A percentile compares a stretch with the other conserved stretches of the same genome.
Conservation (phyloP, 2,888 invertebrate species). For the Platycheirus albimanus region DNA sequence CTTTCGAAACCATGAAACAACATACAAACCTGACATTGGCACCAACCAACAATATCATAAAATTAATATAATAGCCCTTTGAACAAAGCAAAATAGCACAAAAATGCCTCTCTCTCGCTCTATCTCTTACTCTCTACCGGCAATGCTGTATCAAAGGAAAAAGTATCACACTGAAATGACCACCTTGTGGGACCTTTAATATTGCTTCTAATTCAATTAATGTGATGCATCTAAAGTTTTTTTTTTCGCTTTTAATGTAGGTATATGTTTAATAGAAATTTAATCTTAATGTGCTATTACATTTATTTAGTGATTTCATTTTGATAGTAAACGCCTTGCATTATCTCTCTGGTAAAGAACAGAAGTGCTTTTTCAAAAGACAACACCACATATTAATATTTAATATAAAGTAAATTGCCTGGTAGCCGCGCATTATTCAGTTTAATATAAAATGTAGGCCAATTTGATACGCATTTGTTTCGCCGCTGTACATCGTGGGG, state of each 20-base stretch:
- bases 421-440: neutral
- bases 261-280: neutral
- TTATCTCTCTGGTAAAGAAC: neutral
- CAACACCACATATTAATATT: slow-evolving; percentile 1
- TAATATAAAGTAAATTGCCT: neutral
- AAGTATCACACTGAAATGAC: slow-evolving; percentile 8
- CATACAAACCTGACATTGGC: slow-evolving; percentile 22
- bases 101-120: neutral
- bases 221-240: neutral
- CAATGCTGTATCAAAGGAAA: neutral
- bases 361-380: neutral
- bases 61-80: no score
- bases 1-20: slow-evolving; percentile 1
- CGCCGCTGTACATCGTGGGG: neutral
- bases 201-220: slow-evolving; percentile 5
- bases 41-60: neutral
- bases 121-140: neutral
- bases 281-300: neutral
- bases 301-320: no score
- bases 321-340: neutral
- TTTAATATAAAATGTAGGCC: neutral
- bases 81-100: neutral
- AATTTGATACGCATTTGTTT: slow-evolving; percentile 6
- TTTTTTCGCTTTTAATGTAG: no score
- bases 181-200: slow-evolving; percentile 16